These are phyloP conservation scores for Pionites leucogaster DNA, from an alignment of 2,113 vertebrate genomes.

Conservation along the genomic window DNA sequence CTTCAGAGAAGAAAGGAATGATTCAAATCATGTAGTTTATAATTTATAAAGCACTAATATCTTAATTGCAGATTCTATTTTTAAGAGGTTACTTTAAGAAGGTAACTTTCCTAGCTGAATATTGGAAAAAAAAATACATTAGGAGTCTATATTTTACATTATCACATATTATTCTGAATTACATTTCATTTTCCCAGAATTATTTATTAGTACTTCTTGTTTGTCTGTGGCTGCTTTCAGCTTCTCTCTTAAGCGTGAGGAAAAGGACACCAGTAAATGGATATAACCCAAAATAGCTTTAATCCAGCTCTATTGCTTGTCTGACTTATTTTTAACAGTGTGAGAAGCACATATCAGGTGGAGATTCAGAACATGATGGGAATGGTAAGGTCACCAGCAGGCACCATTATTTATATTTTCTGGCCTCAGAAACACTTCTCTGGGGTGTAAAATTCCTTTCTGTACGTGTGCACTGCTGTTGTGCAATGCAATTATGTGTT, in stretches of 20 bases:
- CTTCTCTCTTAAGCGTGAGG: neutral
- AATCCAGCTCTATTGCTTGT: neutral
- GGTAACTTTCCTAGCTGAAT: neutral
- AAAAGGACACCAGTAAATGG: neutral
- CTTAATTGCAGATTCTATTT: neutral
- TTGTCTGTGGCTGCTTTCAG: neutral
- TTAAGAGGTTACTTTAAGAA: neutral
- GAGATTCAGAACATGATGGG: neutral
- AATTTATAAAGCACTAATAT: neutral
- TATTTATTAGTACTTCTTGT: neutral
- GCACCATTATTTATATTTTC: neutral
- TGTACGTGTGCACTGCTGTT: neutral
- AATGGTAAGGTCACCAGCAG: neutral
- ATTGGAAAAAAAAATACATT: neutral
- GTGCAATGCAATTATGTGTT: neutral
- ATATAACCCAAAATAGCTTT: neutral
- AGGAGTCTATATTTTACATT: neutral
- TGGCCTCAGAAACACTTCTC: neutral
- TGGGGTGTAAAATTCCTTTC: neutral
- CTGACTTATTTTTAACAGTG: neutral
- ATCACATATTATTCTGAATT: neutral
- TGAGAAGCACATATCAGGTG: neutral
- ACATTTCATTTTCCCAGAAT: neutral
- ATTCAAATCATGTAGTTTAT: neutral
- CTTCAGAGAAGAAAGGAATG: neutral